These are phyloP conservation scores for Notospermus geniculatus DNA, from an alignment of 1,140 invertebrate genomes.

Conservation along the genomic window DNA sequence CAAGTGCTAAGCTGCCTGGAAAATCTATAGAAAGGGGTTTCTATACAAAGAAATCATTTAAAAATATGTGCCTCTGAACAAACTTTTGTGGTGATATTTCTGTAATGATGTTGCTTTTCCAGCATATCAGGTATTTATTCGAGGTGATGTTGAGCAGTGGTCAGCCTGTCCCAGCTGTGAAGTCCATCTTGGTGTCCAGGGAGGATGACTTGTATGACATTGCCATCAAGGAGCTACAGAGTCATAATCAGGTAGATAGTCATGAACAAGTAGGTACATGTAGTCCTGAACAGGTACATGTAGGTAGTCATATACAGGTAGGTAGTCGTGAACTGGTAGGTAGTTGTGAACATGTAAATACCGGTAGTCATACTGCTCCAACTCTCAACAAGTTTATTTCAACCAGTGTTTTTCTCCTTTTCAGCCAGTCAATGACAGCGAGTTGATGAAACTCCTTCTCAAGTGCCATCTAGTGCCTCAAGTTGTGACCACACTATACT, in stretches of 20 bases:
- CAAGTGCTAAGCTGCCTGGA: neutral
- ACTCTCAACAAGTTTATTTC: neutral
- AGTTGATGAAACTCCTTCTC: constrained; percentile 30
- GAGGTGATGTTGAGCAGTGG: constrained; percentile 19
- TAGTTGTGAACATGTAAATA: neutral
- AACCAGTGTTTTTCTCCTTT: constrained; percentile 6
- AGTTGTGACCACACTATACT: constrained; percentile 27
- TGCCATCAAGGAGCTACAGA: constrained; percentile 20
- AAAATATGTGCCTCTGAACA: too few species aligned
- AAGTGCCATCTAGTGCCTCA: constrained; percentile 21
- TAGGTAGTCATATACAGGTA: neutral
- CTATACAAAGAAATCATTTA: neutral
- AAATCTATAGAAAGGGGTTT: neutral
- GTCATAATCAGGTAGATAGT: neutral
- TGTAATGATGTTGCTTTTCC: constrained; percentile 7
- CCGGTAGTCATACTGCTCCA: neutral
- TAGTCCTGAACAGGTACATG: neutral
- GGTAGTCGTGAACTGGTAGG: neutral
- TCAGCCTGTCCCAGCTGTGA: constrained; percentile 24
- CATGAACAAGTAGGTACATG: neutral
- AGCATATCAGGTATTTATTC: constrained; percentile 26
- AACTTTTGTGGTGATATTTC: neutral
- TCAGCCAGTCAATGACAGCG: constrained; percentile 21
- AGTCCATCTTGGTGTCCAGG: constrained; percentile 23
- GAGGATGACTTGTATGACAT: constrained; percentile 24